Conservation (phyloP, 2,888 invertebrate genomes). For the Spodoptera picta region DNA sequence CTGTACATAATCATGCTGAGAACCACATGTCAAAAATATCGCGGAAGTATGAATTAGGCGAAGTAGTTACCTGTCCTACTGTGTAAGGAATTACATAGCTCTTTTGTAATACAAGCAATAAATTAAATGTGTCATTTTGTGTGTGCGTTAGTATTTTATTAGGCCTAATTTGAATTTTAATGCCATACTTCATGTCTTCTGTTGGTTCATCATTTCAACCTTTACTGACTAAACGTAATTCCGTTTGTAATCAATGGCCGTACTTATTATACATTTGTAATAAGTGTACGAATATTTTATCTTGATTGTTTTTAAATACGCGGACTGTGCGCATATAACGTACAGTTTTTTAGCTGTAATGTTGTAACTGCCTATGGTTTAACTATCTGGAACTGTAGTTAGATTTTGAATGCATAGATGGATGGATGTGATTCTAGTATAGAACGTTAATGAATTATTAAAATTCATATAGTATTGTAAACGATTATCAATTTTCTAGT, state of each 20-base stretch:
- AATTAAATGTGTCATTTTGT: conserved; percentile 19
- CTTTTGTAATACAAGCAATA: conserved; percentile 18
- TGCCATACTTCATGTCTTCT: conserved; percentile 24
- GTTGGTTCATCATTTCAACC: neutral
- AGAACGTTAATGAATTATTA: conserved; percentile 34
- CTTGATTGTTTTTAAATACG: conserved; percentile 1
- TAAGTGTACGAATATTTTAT: conserved; percentile 4
- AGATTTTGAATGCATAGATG: conserved; percentile 42
- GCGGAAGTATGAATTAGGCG: conserved; percentile 82
- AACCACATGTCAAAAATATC: conserved; percentile 82
- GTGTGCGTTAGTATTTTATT: conserved; percentile 24
- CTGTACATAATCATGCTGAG: conserved; percentile 81
- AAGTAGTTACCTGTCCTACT: conserved; percentile 83
- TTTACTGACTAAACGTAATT: neutral
- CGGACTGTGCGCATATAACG: neutral
- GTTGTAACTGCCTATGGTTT: conserved; percentile 25
- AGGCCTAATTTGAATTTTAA: conserved; percentile 20
- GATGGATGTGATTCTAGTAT: conserved; percentile 45
- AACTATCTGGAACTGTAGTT: conserved; percentile 25
- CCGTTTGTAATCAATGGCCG: too few relatives aligned
- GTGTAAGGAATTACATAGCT: conserved; percentile 61
- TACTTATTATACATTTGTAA: neutral
- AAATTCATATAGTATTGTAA: conserved; percentile 34
- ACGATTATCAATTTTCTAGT: conserved; percentile 51
- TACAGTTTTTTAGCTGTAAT: conserved; percentile 27